phyloP scores from a whole-genome alignment of 2,888 invertebrate genomes.

The Cephus spinipes region DNA sequence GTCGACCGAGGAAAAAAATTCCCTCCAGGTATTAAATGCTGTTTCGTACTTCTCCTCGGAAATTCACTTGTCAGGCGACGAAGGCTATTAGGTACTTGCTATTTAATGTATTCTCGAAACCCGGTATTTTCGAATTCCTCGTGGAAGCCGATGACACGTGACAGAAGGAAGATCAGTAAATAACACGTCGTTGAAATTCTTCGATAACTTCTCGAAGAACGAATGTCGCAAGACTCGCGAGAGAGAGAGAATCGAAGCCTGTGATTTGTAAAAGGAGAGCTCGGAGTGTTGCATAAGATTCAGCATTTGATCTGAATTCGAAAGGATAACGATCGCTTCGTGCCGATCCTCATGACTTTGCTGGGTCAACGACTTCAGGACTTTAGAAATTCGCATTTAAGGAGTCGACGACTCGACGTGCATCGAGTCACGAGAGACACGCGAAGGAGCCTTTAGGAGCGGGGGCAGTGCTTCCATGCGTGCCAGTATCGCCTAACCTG shows the following conservation, averaged over 20 bases:
- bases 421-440: not conserved
- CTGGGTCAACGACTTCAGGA: slow-evolving; percentile 50
- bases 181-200: not conserved
- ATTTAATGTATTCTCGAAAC: too few species aligned
- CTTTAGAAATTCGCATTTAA: not conserved
- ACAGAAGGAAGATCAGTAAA: too few species aligned
- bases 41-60: not conserved
- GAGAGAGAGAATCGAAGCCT: not conserved
- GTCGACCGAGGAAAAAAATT: not conserved
- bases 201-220: not conserved
- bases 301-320: not conserved
- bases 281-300: not conserved
- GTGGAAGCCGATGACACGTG: not conserved
- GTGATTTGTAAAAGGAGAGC: not conserved
- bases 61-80: not conserved
- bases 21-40: not conserved
- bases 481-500: not conserved
- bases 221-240: not conserved
- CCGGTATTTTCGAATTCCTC: not conserved
- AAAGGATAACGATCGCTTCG: not conserved
- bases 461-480: not conserved
- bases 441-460: not conserved
- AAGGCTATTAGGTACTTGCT: not conserved
- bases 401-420: not conserved
- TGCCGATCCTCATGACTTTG: slow-evolving; percentile 22